Evolutionary conservation across 1,140 invertebrate species (phyloP), one percentile per base, ranked within the genome.

Genomic region (Samia ricini): DNA sequence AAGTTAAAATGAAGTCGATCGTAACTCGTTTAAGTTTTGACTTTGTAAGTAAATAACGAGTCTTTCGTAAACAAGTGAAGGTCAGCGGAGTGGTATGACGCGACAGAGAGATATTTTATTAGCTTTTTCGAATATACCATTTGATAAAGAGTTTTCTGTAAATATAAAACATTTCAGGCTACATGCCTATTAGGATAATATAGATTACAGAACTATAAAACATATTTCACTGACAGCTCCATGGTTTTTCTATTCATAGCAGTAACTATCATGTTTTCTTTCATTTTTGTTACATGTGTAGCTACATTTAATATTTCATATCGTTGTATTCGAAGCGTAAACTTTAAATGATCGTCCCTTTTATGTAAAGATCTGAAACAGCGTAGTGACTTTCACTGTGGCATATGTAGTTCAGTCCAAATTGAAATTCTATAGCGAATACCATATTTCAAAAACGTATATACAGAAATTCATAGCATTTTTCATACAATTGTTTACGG

Each of bases 11-110:
- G 15, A 52, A 23, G 18, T 20, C 22, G 50, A 18, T 10, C 15
- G 24, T 29, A 24, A 56, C 24, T 56, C 54, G 29, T 56, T 56
- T 56, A 24, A 56, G 22, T 56, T 56, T 56, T 56, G 22, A 56
- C 54, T 56, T 56, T 56, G 22, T n/a, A 26, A 56, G 23, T 29
- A 56, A 56, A 56, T 56, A 26, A 18, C 21, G n/a, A 10, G 24
- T 21, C 3, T 24, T n/a, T 23, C 24, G n/a, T 26, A 56, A 26
- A 56, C 54, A 24, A 56, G 10, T 5, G 23, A 56, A 24, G 54
- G 54, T 42, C 33, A 15, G n/a, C 12, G 33, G 33, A 42, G 4
- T 26, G 26, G 26, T 26, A 26, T n/a, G 20, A 20, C 4, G 19
- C 20, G 15, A 21, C 20, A 4, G 12, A 20, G 19, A 22, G 12